phyloP scores from a whole-genome alignment of 2,888 invertebrate genomes.

The Caenorhabditis afra region DNA sequence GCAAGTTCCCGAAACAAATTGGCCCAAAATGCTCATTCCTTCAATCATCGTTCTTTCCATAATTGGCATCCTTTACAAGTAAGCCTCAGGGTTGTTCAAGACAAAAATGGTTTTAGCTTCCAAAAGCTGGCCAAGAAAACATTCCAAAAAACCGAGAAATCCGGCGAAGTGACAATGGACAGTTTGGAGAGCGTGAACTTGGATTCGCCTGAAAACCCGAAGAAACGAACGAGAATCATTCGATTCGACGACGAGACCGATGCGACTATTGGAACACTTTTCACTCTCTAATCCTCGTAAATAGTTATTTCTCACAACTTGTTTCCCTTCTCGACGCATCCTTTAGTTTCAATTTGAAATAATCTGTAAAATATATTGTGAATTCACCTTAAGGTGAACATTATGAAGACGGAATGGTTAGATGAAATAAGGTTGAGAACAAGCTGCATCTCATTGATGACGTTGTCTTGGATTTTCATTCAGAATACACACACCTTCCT shows the following conservation, averaged over 20 bases:
- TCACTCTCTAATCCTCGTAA: conserved; percentile 17
- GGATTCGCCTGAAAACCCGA: neutral
- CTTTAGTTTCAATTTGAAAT: no score
- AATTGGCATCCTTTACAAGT: conserved; percentile 19
- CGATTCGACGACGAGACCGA: conserved; percentile 13
- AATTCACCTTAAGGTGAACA: no score
- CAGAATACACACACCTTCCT: no score
- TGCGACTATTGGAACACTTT: conserved; percentile 16
- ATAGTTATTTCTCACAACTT: neutral
- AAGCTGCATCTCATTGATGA: no score
- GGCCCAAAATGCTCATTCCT: conserved; percentile 5
- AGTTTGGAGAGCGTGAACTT: conserved; percentile 31
- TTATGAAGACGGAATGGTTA: no score
- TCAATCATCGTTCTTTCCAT: neutral
- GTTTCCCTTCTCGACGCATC: no score
- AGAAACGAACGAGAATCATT: conserved; percentile 1
- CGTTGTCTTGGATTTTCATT: no score
- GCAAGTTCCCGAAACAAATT: neutral
- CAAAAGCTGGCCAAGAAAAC: conserved; percentile 7
- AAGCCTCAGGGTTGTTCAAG: neutral
- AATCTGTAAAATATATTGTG: no score
- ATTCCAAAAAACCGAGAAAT: neutral
- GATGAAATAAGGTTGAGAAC: no score
- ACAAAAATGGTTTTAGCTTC: conserved; percentile 14
- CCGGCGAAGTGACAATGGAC: neutral